Conservation (phyloP, 2,888 invertebrate species). For the Meliscaeva auricollis region DNA sequence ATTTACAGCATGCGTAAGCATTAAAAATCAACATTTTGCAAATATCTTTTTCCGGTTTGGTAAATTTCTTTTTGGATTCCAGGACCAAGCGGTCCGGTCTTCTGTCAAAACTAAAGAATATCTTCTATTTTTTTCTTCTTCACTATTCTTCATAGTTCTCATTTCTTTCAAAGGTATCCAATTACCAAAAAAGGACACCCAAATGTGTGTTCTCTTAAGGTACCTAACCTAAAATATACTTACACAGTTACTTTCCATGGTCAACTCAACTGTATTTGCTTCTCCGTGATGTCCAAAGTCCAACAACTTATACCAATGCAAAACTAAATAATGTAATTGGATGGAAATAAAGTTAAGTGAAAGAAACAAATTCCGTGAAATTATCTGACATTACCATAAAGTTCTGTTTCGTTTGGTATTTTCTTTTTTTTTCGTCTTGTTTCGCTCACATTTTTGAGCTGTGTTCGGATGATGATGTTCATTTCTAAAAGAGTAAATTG, state of each 20-base stretch:
- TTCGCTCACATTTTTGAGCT: conserved; percentile 65
- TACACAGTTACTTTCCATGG: background rate
- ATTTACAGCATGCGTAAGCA: conserved; percentile 73
- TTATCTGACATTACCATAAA: conserved; percentile 75
- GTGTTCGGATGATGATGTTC: conserved; percentile 19
- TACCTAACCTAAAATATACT: too few species aligned
- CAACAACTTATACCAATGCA: background rate
- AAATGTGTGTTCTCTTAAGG: conserved; percentile 44
- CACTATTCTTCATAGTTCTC: background rate
- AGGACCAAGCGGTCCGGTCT: background rate
- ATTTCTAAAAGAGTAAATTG: conserved; percentile 2
- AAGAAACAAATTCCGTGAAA: conserved; percentile 74
- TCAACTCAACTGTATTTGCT: background rate
- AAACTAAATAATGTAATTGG: conserved; percentile 69
- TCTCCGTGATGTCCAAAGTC: background rate
- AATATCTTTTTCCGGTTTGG: conserved; percentile 68
- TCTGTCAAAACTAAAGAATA: conserved; percentile 5
- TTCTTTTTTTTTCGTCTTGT: conserved; percentile 34
- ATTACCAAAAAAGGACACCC: conserved; percentile 72
- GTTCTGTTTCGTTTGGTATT: conserved; percentile 52
- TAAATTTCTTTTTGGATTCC: conserved; percentile 21
- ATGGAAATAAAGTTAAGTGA: conserved; percentile 76
- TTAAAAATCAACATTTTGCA: conserved; percentile 72
- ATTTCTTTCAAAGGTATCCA: conserved; percentile 51
- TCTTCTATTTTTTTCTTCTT: conserved; percentile 10